phyloP scores from a whole-genome alignment of 2,888 invertebrate genomes.

The Dolomedes plantarius region DNA sequence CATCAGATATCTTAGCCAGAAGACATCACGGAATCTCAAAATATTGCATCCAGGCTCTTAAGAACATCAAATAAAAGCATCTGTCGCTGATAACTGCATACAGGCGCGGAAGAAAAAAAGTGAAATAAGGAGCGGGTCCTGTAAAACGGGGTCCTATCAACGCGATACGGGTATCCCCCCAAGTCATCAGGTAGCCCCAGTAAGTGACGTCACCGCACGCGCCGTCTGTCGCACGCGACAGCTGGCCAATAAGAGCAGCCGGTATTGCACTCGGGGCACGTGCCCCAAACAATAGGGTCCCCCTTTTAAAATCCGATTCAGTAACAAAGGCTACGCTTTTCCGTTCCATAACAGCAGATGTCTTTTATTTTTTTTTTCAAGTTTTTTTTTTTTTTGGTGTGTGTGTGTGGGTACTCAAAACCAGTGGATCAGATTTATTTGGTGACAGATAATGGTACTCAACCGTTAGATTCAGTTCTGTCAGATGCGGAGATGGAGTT shows the following conservation, averaged over 20 bases:
- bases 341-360: slow-evolving; percentile 63
- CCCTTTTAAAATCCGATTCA: background rate
- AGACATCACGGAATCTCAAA: no score
- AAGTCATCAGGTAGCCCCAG: slow-evolving; percentile 58
- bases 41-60: background rate
- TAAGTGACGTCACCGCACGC: slow-evolving; percentile 62
- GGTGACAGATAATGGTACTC: slow-evolving; percentile 28
- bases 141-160: slow-evolving; percentile 5
- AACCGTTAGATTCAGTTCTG: slow-evolving; percentile 49
- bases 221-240: slow-evolving; percentile 63
- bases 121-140: background rate
- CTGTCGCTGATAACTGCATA: slow-evolving; percentile 39
- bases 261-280: slow-evolving; percentile 62
- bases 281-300: slow-evolving; percentile 32
- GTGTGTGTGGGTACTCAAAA: slow-evolving; percentile 12
- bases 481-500: no score
- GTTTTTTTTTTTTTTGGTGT: background rate
- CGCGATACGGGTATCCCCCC: slow-evolving; percentile 53
- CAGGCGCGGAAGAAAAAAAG: background rate
- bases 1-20: no score
- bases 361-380: slow-evolving; percentile 25
- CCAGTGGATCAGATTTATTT: slow-evolving; percentile 43
- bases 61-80: slow-evolving; percentile 35
- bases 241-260: slow-evolving; percentile 63
- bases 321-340: slow-evolving; percentile 69